Base-by-base conservation (phyloP, 2,113 vertebrate genomes). In the Catharus minimus region DNA sequence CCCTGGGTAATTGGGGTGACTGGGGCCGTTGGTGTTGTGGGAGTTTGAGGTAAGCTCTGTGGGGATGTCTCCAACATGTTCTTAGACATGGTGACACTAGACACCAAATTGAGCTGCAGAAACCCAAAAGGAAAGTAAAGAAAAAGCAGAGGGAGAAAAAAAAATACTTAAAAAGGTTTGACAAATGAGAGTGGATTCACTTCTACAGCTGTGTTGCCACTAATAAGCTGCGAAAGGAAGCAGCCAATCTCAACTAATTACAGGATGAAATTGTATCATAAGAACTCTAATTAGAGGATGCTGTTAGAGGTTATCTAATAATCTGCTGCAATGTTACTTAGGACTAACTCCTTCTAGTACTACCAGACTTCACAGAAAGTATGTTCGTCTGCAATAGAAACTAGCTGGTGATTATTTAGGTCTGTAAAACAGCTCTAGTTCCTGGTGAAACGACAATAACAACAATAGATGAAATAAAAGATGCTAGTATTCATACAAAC, bases 41-140 rank as follows among this genome's bases (percentile, higher is more conserved):
- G 99, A 93, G 99, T 99, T 98, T 99, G 99, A 98, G 99, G 99
- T 98, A 99, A 99, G 97, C 99, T 99, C 92, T 99, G 99, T 94
- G 99, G 99, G 92, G 99, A 99, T 87, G 98, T 98, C 68, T 99
- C 99, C 97, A 99, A 99, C 97, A 99, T 97, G 97, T 99, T 99
- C 98, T 99, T 99, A 92, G 99, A 99, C 98, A 99, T 99, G 98
- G 99, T 99, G 98, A 99, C 98, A 96, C 98, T 99, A 97, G 99
- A 99, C 97, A 99, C 99, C 98, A 99, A 97, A 98, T 99, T 99
- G 96, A 99, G 98, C 99, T 99, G 98, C 92, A 96, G 95, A 97
- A 96, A 96, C 93, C 95, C 95, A 94, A 64, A 94, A 96, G 88
- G 64, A 96, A 97, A 96, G 96, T 90, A 88, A 96, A 93, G 89